Evolutionary conservation across 2,113 vertebrate genomes (phyloP).

Genomic region (Platanista minor): DNA sequence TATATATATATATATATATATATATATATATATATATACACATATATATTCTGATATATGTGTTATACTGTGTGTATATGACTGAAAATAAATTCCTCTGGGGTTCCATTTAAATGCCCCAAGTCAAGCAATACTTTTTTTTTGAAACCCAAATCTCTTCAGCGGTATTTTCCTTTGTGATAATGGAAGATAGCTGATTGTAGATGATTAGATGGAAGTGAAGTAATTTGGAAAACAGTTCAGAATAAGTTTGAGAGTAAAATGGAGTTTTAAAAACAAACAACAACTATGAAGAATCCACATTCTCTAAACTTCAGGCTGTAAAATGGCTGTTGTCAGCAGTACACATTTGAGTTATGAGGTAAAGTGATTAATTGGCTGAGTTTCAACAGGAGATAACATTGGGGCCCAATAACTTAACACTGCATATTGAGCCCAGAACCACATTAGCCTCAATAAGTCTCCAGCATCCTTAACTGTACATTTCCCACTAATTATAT

Average conservation of each 20-base stretch:
- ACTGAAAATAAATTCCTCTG: background rate
- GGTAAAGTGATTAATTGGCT: background rate
- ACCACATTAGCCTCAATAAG: background rate
- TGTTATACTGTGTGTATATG: background rate
- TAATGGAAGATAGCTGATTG: background rate
- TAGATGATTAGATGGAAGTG: background rate
- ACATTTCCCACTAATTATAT: background rate
- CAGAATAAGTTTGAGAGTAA: background rate
- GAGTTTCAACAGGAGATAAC: background rate
- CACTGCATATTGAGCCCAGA: background rate
- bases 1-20: background rate
- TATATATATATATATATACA: background rate
- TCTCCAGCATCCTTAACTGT: background rate
- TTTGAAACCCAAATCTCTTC: background rate
- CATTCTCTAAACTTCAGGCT: background rate
- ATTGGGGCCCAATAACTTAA: background rate
- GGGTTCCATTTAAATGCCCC: background rate
- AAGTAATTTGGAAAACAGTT: background rate
- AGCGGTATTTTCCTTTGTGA: background rate
- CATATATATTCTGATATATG: background rate
- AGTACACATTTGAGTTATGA: background rate
- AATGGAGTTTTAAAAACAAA: background rate
- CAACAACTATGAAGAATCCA: background rate
- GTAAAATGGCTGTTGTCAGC: background rate
- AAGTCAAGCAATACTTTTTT: background rate